Conservation (phyloP, 2,797 vertebrate genomes). For the Neolamprologus multifasciatus region DNA sequence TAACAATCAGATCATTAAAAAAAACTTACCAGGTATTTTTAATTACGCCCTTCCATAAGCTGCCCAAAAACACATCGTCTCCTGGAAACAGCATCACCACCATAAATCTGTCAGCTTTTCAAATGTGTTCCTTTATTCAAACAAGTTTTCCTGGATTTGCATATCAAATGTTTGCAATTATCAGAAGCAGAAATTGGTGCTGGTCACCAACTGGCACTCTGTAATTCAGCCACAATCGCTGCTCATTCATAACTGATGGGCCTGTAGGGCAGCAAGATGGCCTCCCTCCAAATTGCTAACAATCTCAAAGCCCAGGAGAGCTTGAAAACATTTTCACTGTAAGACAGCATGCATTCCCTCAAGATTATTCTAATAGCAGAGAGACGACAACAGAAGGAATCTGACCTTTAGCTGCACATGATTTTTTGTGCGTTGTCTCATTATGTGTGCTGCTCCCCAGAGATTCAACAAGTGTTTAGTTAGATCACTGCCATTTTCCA, state of each 20-base stretch:
- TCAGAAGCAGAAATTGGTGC: not conserved
- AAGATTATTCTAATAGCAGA: not conserved
- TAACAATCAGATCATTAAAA: not conserved
- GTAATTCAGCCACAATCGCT: conserved; percentile 17
- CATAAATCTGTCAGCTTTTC: not conserved
- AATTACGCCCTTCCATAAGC: not conserved
- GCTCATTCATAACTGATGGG: conserved; percentile 50
- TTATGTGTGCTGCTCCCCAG: not conserved
- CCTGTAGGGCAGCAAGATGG: conserved; percentile 34
- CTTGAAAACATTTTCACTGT: not conserved
- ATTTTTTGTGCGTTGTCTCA: not conserved
- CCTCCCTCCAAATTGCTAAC: not conserved
- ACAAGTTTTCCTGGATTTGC: not conserved
- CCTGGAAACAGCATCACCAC: not conserved
- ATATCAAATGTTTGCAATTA: not conserved
- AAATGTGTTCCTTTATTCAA: not conserved
- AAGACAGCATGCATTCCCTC: not conserved
- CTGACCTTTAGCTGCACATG: not conserved
- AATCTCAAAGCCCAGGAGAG: not conserved
- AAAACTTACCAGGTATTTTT: not conserved
- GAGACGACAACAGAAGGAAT: not conserved
- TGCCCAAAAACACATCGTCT: not conserved
- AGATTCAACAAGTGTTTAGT: not conserved
- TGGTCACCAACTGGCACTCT: not conserved
- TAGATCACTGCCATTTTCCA: not conserved